Conservation (phyloP, 92 coral and sea anemone species). For the Galaxea fascicularis region DNA sequence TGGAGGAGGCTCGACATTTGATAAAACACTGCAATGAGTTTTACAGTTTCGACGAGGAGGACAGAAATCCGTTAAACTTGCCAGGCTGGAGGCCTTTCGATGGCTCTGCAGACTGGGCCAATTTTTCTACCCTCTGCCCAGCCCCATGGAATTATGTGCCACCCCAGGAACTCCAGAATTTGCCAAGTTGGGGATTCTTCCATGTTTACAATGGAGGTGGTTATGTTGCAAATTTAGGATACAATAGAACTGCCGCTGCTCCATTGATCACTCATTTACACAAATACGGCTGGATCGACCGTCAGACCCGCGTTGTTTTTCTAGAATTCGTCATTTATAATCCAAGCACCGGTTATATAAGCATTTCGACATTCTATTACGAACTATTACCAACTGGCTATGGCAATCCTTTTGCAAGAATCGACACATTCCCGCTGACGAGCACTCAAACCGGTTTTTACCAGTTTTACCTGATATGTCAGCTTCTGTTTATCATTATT, state of each 20-base stretch:
- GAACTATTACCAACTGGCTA: conserved; percentile 76
- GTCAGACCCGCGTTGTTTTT: conserved; percentile 75
- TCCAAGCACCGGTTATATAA: conserved; percentile 79
- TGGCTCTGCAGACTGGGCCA: conserved; percentile 49
- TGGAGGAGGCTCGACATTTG: conserved; percentile 40
- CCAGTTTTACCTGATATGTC: conserved; percentile 79
- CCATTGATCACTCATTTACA: conserved; percentile 53
- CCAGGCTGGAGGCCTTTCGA: conserved; percentile 75
- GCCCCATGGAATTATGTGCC: conserved; percentile 82
- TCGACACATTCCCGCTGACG: conserved; percentile 76
- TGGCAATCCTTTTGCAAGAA: conserved; percentile 62
- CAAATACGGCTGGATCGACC: conserved; percentile 75
- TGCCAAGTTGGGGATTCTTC: conserved; percentile 79
- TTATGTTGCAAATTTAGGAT: conserved; percentile 81
- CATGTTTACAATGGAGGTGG: conserved; percentile 84
- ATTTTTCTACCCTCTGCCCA: conserved; percentile 75
- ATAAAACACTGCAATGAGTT: conserved; percentile 63
- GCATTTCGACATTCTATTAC: conserved; percentile 63
- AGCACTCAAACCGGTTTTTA: conserved; percentile 70
- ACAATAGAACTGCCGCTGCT: conserved; percentile 47
- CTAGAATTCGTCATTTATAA: conserved; percentile 78
- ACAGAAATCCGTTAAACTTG: conserved; percentile 54
- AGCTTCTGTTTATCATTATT: conserved; percentile 75
- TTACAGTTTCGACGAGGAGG: conserved; percentile 75
- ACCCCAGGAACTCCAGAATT: conserved; percentile 39